These are phyloP conservation scores for Paracanthobrama guichenoti DNA, from an alignment of 2,113 vertebrate genomes.

Conservation along the genomic window DNA sequence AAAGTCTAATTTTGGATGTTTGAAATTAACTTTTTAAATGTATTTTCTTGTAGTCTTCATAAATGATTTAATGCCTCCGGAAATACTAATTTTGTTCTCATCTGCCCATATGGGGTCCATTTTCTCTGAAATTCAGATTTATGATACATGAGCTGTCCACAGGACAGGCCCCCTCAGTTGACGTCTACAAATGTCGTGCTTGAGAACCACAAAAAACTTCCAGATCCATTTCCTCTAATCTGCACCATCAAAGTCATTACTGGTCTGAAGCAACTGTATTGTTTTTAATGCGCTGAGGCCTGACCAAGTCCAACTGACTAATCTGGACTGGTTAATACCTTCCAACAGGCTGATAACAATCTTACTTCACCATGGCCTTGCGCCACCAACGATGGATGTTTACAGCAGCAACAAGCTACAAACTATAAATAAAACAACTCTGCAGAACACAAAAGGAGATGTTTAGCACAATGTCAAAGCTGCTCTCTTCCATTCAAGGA, in stretches of 20 bases:
- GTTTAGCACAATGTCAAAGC: neutral
- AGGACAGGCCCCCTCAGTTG: slow-evolving; percentile 45
- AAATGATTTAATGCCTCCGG: neutral
- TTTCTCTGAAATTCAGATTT: slow-evolving; percentile 50
- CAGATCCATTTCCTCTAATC: slow-evolving; percentile 51
- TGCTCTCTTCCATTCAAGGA: neutral
- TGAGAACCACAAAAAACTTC: slow-evolving; percentile 44
- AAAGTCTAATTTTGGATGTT: neutral
- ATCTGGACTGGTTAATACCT: slow-evolving; percentile 53
- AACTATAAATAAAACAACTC: slow-evolving; percentile 28
- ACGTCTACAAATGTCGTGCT: slow-evolving; percentile 50
- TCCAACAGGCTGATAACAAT: slow-evolving; percentile 56
- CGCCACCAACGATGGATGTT: slow-evolving; percentile 30
- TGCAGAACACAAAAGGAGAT: neutral
- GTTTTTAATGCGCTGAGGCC: slow-evolving; percentile 58
- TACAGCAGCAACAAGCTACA: slow-evolving; percentile 34
- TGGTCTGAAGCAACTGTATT: slow-evolving; percentile 46
- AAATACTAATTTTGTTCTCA: slow-evolving; percentile 52
- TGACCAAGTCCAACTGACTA: slow-evolving; percentile 56
- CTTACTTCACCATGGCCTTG: slow-evolving; percentile 36
- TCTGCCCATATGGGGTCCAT: slow-evolving; percentile 63
- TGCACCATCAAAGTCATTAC: slow-evolving; percentile 44
- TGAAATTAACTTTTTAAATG: neutral
- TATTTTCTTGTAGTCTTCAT: neutral
- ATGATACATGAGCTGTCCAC: slow-evolving; percentile 47